Evolutionary conservation across 2,888 invertebrate genomes (phyloP).

Genomic region (Arrhopalites spinosus): DNA sequence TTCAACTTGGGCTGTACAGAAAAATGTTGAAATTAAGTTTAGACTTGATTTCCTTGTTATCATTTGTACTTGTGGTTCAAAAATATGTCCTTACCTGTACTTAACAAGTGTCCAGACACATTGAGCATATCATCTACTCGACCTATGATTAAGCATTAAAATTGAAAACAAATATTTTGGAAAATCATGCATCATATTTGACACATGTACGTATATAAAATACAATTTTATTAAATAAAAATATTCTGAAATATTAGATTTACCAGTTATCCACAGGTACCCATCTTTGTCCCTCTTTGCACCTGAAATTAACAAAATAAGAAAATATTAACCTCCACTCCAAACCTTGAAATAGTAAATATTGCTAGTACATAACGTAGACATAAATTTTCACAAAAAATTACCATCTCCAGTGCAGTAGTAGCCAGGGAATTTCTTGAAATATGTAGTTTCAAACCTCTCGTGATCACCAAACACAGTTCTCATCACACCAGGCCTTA

Average conservation of each 20-base stretch:
- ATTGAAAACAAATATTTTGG: too few species aligned
- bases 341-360: too few species aligned
- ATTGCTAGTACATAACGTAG: not conserved
- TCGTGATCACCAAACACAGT: slow-evolving; percentile 89
- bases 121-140: slow-evolving; percentile 98
- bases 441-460: slow-evolving; percentile 89
- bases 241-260: too few species aligned
- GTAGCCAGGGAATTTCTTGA: slow-evolving; percentile 93
- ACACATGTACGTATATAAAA: too few species aligned
- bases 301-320: too few species aligned
- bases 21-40: slow-evolving; percentile 75
- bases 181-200: too few species aligned
- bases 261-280: slow-evolving; percentile 94
- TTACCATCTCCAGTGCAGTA: slow-evolving; percentile 98
- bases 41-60: too few species aligned
- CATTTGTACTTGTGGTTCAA: too few species aligned
- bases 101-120: slow-evolving; percentile 71
- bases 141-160: too few species aligned
- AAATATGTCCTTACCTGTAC: not conserved
- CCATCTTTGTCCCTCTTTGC: slow-evolving; percentile 91
- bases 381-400: slow-evolving; percentile 49
- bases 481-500: slow-evolving; percentile 92
- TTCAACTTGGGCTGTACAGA: slow-evolving; percentile 90
- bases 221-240: too few species aligned
- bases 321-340: too few species aligned